Evolutionary conservation across 2,113 vertebrate species (phyloP), one percentile per base, ranked within the genome.

Genomic region (Stigmatopora argus): DNA sequence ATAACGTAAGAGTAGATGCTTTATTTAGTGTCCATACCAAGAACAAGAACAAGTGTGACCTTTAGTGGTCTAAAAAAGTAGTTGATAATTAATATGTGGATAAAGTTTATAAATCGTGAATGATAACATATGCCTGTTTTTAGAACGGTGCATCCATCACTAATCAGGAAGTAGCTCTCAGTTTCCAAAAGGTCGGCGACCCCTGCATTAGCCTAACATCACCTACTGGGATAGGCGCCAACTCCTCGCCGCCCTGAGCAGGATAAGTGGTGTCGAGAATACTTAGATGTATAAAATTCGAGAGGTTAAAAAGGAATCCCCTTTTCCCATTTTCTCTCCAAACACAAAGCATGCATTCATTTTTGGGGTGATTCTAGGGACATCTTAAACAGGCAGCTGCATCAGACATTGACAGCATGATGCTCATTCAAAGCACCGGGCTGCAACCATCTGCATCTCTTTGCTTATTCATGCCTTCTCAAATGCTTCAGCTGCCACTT

Each of bases 391-490:
- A 63, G 65, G 21, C 31, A 46, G 60, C n/a, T 21, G 51, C 21
- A 47, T 75, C 75, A 65, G 61, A 72, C 65, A 26, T 71, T 47
- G n/a, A 61, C 61, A 69, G 35, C 26, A 3, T 52, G 62, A 62
- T 62, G 65, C 65, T 69, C 65, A 71, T 66, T 73, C 66, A 49
- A 60, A 64, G 60, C 34, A 6, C 48, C 73, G 52, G 49, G 75
- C 65, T 63, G 70, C 67, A 65, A 57, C 70, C 76, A 68, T 77
- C 72, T 71, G 80, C 51, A 31, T 62, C 58, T 67, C 53, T 21
- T 46, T 55, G 31, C 64, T 67, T 70, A 59, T 78, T 75, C 60
- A 61, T 34, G 51, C 70, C 38, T 12, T 18, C 35, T 62, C 46
- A 31, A 56, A 41, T 65, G 18, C 23, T 62, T 45, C 38, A 23